Evolutionary conservation across 2,888 invertebrate species (phyloP).

Genomic region (Dryobota labecula): DNA sequence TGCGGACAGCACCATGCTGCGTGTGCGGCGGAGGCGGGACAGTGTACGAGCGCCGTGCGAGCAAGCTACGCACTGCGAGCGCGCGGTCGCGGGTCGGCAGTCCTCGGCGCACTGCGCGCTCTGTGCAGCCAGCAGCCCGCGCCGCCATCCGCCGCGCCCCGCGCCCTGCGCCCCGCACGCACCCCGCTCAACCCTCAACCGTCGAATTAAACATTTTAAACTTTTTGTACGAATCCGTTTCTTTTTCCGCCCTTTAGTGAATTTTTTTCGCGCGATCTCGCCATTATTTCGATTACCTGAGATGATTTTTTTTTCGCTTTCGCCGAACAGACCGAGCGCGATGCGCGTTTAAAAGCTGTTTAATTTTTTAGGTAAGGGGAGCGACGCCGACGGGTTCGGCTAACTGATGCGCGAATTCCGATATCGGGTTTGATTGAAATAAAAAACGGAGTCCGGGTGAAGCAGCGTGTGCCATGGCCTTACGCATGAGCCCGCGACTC

Average conservation of each 20-base stretch:
- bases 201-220: slow-evolving; percentile 85
- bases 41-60: not conserved
- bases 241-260: slow-evolving; percentile 90
- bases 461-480: slow-evolving; percentile 69
- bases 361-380: slow-evolving; percentile 88
- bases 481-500: slow-evolving; percentile 59
- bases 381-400: slow-evolving; percentile 83
- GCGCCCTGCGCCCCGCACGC: slow-evolving; percentile 44
- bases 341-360: slow-evolving; percentile 90
- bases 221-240: slow-evolving; percentile 89
- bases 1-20: slow-evolving; percentile 83
- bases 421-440: slow-evolving; percentile 83
- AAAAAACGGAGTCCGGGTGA: slow-evolving; percentile 69
- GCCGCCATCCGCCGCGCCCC: slow-evolving; percentile 17
- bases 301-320: slow-evolving; percentile 85
- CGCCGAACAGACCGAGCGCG: slow-evolving; percentile 81
- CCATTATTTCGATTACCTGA: slow-evolving; percentile 90
- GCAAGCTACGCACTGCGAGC: slow-evolving; percentile 13
- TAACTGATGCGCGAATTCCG: slow-evolving; percentile 89
- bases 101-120: slow-evolving; percentile 26
- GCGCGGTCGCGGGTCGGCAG: slow-evolving; percentile 35
- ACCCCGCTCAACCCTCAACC: slow-evolving; percentile 74
- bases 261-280: slow-evolving; percentile 88
- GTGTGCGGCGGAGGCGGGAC: slow-evolving; percentile 7
- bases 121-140: slow-evolving; percentile 8